Evolutionary conservation across 2,797 vertebrate species (phyloP), one percentile per base, ranked within the genome.

Genomic region (Todus mexicanus): DNA sequence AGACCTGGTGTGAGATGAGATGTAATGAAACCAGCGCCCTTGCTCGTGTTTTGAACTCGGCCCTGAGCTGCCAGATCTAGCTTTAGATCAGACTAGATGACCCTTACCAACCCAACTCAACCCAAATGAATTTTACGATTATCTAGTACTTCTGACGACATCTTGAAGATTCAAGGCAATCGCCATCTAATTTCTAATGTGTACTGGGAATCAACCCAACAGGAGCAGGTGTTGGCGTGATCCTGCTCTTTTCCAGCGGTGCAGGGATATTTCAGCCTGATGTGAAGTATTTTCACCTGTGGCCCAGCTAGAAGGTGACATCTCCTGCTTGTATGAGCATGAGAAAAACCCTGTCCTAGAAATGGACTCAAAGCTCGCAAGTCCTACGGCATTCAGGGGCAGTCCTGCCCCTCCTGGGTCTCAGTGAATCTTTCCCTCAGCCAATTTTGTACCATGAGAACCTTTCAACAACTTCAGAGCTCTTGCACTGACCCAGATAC

Each of bases 1-100:
- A 29, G 21, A 19, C 6, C 56, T 12, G 4, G 26, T 4, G 20
- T 0, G 43, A 42, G 54, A 16, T 0, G 17, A 7, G 65, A 40
- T 14, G 15, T 3, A 17, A 33, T 17, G n/a, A 68, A 25, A 23
- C 31, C 56, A 43, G 11, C 22, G 8, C 9, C 84, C 89, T 15
- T 21, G 15, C 33, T 2, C 5, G 5, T 61, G 37, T 22, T 7
- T 79, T 37, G 33, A 45, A 45, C 11, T 29, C 9, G 31, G 42
- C 51, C 61, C n/a, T 19, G 33, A 53, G 60, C 50, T 42, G 22
- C 66, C 75, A 33, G 18, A 22, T 17, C 23, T 4, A 9, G 8
- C 31, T 57, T 21, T 12, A n/a, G 29, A 18, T n/a, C 51, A 37
- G 35, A 3, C 35, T 7, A 16, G 5, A 5, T 48, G n/a, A 64